phyloP scores from a whole-genome alignment of 2,888 invertebrate species.

The Caenorhabditis sp. region DNA sequence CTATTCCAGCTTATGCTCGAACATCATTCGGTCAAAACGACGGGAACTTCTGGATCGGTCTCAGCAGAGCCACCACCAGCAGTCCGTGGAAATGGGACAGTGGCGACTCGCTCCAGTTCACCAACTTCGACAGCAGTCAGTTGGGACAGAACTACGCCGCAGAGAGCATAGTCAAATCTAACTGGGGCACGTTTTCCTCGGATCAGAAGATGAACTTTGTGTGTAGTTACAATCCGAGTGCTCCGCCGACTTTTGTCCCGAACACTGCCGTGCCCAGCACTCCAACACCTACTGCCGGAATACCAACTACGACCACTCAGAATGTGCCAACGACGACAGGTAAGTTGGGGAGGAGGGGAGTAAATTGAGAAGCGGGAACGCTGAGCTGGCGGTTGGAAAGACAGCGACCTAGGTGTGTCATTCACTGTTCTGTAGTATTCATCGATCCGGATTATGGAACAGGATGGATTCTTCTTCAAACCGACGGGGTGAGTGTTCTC shows the following conservation, averaged over 20 bases:
- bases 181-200: constrained; percentile 23
- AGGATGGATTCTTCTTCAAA: too few relatives aligned
- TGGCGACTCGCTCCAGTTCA: neutral
- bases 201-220: constrained; percentile 31
- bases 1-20: constrained; percentile 49
- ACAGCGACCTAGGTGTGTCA: constrained; percentile 34
- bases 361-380: constrained; percentile 3
- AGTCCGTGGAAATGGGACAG: constrained; percentile 35
- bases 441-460: too few relatives aligned
- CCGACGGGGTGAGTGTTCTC: too few relatives aligned
- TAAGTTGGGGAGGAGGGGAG: constrained; percentile 11
- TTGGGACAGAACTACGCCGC: constrained; percentile 14
- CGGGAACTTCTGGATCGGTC: constrained; percentile 42
- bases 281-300: constrained; percentile 7
- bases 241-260: constrained; percentile 34
- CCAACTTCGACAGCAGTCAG: constrained; percentile 27
- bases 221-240: constrained; percentile 36
- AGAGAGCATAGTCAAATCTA: constrained; percentile 35
- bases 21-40: constrained; percentile 24
- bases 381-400: constrained; percentile 21
- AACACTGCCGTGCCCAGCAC: too few relatives aligned
- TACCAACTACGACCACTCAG: constrained; percentile 6
- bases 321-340: constrained; percentile 40
- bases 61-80: constrained; percentile 16
- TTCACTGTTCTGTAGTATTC: constrained; percentile 23